These are phyloP conservation scores for Solenopsis fugax DNA, from an alignment of 1,140 invertebrate species.

Conservation along the genomic window DNA sequence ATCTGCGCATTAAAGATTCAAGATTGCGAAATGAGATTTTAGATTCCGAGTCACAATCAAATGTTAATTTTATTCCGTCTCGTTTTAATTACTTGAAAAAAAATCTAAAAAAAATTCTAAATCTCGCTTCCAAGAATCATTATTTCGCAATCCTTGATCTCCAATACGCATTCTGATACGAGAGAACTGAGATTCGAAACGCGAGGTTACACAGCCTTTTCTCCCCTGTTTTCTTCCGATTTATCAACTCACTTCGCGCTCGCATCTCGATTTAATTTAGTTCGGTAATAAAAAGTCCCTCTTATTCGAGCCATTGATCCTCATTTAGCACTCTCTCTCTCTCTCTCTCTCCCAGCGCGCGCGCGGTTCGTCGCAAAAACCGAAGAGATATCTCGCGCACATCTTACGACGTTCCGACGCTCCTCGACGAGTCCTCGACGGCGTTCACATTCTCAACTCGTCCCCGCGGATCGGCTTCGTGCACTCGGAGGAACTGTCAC, in stretches of 20 bases:
- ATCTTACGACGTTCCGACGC: constrained; percentile 24
- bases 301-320: not conserved
- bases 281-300: too few species aligned
- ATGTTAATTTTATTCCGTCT: too few species aligned
- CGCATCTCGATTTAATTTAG: not conserved
- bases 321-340: too few species aligned
- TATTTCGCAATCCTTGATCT: too few species aligned
- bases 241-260: not conserved
- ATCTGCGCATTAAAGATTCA: too few species aligned
- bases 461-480: not conserved
- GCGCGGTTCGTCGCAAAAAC: not conserved
- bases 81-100: too few species aligned
- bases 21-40: too few species aligned
- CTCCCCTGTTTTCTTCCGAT: not conserved
- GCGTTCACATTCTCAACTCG: constrained; percentile 25
- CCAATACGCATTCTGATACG: too few species aligned
- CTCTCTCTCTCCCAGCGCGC: too few species aligned
- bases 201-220: not conserved
- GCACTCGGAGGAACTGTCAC: not conserved
- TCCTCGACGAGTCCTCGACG: not conserved
- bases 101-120: too few species aligned
- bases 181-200: not conserved
- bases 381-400: not conserved
- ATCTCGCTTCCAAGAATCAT: too few species aligned
- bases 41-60: too few species aligned